Percentiles rank a stretch among this genome's conserved stretches.
phyloP scores from a whole-genome alignment of 2,888 invertebrate species.

The Lasius platythorax region DNA sequence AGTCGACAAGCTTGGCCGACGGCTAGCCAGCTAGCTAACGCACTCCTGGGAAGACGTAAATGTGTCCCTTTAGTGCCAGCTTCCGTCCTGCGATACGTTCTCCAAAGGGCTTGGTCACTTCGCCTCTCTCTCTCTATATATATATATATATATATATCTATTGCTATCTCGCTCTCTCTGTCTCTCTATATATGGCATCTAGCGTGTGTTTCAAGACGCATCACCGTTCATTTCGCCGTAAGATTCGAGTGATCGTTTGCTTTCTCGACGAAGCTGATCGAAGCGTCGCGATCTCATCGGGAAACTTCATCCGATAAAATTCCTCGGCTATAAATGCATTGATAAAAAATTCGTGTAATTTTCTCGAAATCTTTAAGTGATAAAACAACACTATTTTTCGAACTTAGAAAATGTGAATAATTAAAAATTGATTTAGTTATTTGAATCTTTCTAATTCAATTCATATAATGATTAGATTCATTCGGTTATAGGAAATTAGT shows the following conservation, averaged over 20 bases:
- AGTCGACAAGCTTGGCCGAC: slow-evolving; percentile 70
- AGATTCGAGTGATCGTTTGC: slow-evolving; percentile 14
- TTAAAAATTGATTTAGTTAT: not conserved
- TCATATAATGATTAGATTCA: not conserved
- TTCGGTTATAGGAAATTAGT: not conserved
- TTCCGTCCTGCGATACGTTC: slow-evolving; percentile 70
- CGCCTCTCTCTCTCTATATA: not conserved
- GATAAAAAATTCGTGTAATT: not conserved
- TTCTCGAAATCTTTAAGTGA: not conserved
- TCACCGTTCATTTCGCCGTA: slow-evolving; percentile 10
- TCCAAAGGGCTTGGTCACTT: slow-evolving; percentile 51
- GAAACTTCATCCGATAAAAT: slow-evolving; percentile 19
- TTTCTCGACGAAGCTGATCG: slow-evolving; percentile 19
- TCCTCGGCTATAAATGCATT: not conserved
- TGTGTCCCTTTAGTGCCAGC: slow-evolving; percentile 78
- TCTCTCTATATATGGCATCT: not conserved
- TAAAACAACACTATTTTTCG: not conserved
- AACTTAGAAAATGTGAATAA: not conserved
- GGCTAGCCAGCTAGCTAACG: slow-evolving; percentile 73
- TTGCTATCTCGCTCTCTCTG: slow-evolving; percentile 33
- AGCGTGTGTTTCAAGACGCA: slow-evolving; percentile 21
- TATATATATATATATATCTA: not conserved
- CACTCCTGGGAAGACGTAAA: slow-evolving; percentile 75
- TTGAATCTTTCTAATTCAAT: not conserved
- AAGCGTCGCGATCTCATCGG: not conserved